A percentile compares a stretch with the other conserved stretches of the same genome.
Conservation (phyloP, 2,888 invertebrate genomes). For the Glyphotaelius pellucidus region DNA sequence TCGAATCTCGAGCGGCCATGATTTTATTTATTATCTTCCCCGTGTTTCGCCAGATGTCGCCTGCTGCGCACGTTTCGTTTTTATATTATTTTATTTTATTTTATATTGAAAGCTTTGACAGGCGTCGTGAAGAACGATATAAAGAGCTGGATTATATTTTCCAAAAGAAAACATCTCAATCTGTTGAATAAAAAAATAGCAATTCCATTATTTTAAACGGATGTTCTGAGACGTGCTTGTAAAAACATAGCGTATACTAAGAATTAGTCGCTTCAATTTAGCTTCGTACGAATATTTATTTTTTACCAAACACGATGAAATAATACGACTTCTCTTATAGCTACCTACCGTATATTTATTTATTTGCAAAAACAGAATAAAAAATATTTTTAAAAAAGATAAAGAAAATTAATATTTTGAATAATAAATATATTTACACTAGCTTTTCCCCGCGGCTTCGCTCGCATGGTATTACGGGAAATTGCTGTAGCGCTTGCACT, state of each 20-base stretch:
- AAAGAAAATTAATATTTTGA: too few species aligned
- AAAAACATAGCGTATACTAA: not conserved
- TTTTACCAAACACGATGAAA: too few species aligned
- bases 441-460: too few species aligned
- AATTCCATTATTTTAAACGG: not conserved
- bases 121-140: not conserved
- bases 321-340: too few species aligned
- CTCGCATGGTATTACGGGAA: too few species aligned
- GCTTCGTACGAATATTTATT: too few species aligned
- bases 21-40: slow-evolving; percentile 1
- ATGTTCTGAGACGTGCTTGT: not conserved
- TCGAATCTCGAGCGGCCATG: not conserved
- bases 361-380: too few species aligned
- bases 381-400: too few species aligned
- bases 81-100: not conserved
- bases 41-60: slow-evolving; percentile 2
- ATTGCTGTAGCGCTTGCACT: too few species aligned
- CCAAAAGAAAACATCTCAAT: not conserved
- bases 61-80: not conserved
- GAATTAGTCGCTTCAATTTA: not conserved
- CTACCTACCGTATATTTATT: too few species aligned
- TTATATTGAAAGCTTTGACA: not conserved
- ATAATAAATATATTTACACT: too few species aligned
- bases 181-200: not conserved
- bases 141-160: not conserved